A percentile compares a stretch with the other conserved stretches of the same genome.
Evolutionary conservation across 2,888 invertebrate genomes (phyloP).

Genomic region (Tanaodytes sp.): DNA sequence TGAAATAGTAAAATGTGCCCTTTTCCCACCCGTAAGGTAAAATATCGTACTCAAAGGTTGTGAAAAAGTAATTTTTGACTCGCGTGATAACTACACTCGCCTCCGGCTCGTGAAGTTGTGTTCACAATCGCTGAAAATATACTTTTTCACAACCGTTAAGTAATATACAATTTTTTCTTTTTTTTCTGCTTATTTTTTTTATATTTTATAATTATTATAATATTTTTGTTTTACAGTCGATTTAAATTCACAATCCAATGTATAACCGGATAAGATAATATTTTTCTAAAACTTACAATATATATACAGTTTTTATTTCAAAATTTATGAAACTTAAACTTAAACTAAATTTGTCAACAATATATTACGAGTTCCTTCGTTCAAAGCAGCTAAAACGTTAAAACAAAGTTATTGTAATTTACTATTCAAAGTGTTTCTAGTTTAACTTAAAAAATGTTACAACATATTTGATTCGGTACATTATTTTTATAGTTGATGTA

Average conservation of each 20-base stretch:
- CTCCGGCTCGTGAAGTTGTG: too few relatives aligned
- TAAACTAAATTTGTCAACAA: slow-evolving; percentile 47
- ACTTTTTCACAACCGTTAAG: too few relatives aligned
- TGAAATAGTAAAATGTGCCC: too few relatives aligned
- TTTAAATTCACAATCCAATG: slow-evolving; percentile 40
- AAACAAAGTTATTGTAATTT: slow-evolving; percentile 35
- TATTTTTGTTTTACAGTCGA: slow-evolving; percentile 24
- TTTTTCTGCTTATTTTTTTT: too few relatives aligned
- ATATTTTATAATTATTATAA: slow-evolving; percentile 11
- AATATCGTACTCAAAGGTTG: too few relatives aligned
- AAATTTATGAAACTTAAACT: slow-evolving; percentile 50
- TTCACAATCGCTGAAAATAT: too few relatives aligned
- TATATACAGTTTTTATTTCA: slow-evolving; percentile 43
- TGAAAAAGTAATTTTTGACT: too few relatives aligned
- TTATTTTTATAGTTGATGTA: too few relatives aligned
- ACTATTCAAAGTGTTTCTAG: slow-evolving; percentile 29
- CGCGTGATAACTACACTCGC: too few relatives aligned
- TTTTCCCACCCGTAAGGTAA: too few relatives aligned
- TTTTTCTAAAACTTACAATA: slow-evolving; percentile 42
- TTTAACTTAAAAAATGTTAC: slow-evolving; percentile 36
- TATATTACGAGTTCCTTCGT: slow-evolving; percentile 45
- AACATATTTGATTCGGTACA: too few relatives aligned
- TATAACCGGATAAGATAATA: slow-evolving; percentile 42
- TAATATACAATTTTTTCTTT: not conserved
- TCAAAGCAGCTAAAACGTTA: slow-evolving; percentile 47